Evolutionary conservation across 2,113 vertebrate species (phyloP).

Genomic region (Actinemys pallida): DNA sequence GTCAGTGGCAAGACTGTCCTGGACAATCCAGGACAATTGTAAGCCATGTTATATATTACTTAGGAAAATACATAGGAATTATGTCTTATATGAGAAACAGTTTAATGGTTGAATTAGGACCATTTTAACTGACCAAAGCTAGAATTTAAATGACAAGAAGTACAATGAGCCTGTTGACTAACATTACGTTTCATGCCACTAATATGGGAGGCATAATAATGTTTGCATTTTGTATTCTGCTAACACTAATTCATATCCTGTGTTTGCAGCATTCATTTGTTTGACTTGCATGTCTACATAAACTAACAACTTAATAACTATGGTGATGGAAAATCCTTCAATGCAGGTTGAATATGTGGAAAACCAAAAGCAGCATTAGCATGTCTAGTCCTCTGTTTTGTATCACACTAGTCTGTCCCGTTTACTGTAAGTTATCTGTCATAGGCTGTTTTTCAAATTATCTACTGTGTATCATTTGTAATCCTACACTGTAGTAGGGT

Average conservation of each 20-base stretch:
- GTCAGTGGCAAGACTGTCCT: constrained; percentile 47
- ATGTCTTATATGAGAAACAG: background rate
- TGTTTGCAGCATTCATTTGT: constrained; percentile 48
- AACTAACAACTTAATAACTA: background rate
- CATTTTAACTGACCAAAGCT: background rate
- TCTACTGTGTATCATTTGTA: background rate
- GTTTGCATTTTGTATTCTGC: constrained; percentile 45
- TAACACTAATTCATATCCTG: constrained; percentile 28
- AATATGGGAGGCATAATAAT: background rate
- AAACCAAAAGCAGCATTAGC: constrained; percentile 47
- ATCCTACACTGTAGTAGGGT: background rate
- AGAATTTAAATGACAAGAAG: background rate
- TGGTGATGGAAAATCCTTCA: background rate
- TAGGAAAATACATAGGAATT: background rate
- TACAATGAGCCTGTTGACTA: background rate
- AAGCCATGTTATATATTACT: constrained; percentile 43
- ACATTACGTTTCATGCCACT: constrained; percentile 4
- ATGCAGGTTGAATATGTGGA: constrained; percentile 10
- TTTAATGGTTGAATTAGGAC: background rate
- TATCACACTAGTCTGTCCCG: background rate
- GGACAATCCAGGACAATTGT: constrained; percentile 69
- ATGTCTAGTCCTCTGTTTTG: constrained; percentile 46
- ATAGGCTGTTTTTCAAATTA: background rate
- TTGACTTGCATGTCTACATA: constrained; percentile 51
- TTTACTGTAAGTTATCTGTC: background rate